Evolutionary conservation across 2,797 vertebrate species (phyloP).

Genomic region (Botia almorhae): DNA sequence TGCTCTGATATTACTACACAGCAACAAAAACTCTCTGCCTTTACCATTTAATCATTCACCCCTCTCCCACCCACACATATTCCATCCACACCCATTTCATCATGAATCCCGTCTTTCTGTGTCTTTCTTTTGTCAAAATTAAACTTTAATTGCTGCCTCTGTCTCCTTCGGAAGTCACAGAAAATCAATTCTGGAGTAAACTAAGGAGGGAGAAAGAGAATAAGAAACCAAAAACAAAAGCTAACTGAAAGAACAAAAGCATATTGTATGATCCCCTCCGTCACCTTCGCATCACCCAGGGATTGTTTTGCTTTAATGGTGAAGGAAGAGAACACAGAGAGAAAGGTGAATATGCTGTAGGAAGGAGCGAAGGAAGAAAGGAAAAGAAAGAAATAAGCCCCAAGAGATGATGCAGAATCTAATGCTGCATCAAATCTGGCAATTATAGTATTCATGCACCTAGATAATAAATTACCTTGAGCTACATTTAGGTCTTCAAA

Average conservation of each 20-base stretch:
- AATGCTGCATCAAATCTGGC: neutral
- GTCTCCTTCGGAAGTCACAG: conserved; percentile 4
- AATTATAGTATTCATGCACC: neutral
- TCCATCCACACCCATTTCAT: conserved; percentile 22
- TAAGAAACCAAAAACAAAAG: neutral
- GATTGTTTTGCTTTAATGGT: conserved; percentile 36
- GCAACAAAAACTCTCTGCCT: neutral
- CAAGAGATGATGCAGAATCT: neutral
- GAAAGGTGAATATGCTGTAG: neutral
- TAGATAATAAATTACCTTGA: conserved; percentile 10
- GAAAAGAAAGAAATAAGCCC: neutral
- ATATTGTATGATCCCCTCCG: conserved; percentile 46
- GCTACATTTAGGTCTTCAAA: conserved; percentile 1
- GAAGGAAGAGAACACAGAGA: conserved; percentile 2
- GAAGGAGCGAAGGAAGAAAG: neutral
- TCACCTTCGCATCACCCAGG: conserved; percentile 54
- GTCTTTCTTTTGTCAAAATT: conserved; percentile 11
- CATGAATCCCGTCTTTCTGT: neutral
- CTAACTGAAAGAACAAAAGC: neutral
- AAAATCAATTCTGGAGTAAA: conserved; percentile 20
- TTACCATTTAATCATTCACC: neutral
- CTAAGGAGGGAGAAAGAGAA: conserved; percentile 8
- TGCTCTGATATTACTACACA: neutral
- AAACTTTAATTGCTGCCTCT: conserved; percentile 31
- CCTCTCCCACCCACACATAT: neutral